Conservation (phyloP, 2,797 vertebrate genomes). For the Leucoraja ocellata region DNA sequence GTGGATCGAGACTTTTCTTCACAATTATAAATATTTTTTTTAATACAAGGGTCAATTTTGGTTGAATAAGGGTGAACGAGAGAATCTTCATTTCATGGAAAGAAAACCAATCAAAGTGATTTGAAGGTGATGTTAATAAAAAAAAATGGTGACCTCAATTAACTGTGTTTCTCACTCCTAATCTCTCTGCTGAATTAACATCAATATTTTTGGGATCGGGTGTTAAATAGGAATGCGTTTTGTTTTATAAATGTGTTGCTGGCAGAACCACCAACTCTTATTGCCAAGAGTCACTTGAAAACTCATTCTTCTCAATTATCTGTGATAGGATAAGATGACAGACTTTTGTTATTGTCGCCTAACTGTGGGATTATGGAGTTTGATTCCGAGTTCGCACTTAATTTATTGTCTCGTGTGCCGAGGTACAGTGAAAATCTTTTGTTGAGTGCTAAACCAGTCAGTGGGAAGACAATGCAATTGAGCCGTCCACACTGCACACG, state of each 20-base stretch:
- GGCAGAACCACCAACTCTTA: background rate
- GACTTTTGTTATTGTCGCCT: too few relatives aligned
- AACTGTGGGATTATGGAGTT: too few relatives aligned
- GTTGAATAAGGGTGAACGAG: background rate
- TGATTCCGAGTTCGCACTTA: too few relatives aligned
- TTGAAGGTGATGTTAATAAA: background rate
- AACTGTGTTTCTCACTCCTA: background rate
- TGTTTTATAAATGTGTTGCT: background rate
- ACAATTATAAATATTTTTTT: background rate
- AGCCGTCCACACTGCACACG: too few relatives aligned
- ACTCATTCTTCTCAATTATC: background rate
- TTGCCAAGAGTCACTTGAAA: background rate
- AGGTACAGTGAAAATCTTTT: too few relatives aligned
- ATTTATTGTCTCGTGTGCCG: too few relatives aligned
- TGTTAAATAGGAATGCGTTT: background rate
- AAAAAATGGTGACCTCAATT: background rate
- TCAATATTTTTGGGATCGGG: background rate
- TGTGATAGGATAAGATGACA: background rate
- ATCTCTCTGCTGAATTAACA: background rate
- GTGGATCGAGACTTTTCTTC: too few relatives aligned
- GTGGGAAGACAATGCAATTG: too few relatives aligned
- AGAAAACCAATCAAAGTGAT: background rate
- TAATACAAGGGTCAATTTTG: background rate
- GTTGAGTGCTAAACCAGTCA: too few relatives aligned
- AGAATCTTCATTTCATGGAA: background rate